Evolutionary conservation across 2,888 invertebrate genomes (phyloP).

Genomic region (Pterostichus niger): DNA sequence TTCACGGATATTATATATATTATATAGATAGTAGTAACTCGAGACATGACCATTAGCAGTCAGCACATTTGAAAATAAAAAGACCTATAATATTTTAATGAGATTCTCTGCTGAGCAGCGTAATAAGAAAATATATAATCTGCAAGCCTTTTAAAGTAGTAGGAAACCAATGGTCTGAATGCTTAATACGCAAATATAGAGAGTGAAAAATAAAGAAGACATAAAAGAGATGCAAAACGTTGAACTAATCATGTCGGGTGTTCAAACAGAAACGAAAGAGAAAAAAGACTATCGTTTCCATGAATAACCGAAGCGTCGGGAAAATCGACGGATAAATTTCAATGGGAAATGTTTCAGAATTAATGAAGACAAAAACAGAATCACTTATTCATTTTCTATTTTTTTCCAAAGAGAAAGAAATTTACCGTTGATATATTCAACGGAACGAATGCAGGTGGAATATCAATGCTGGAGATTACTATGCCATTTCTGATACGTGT

Average conservation of each 20-base stretch:
- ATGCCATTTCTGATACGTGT: constrained; percentile 58
- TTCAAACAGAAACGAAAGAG: constrained; percentile 44
- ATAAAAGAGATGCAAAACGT: constrained; percentile 53
- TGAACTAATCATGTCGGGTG: constrained; percentile 49
- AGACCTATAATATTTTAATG: neutral
- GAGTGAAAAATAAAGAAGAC: constrained; percentile 40
- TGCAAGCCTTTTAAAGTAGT: constrained; percentile 43
- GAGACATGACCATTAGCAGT: neutral
- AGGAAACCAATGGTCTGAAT: constrained; percentile 22
- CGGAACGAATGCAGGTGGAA: constrained; percentile 50
- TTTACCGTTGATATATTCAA: constrained; percentile 48
- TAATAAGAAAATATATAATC: constrained; percentile 27
- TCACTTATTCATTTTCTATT: constrained; percentile 60
- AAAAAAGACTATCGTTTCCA: constrained; percentile 41
- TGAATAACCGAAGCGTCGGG: constrained; percentile 35
- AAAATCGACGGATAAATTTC: constrained; percentile 60
- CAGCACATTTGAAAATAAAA: neutral
- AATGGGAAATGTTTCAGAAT: constrained; percentile 61
- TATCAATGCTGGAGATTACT: constrained; percentile 53
- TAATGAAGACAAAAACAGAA: constrained; percentile 63
- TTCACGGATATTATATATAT: too few relatives aligned
- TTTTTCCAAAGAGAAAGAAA: constrained; percentile 35
- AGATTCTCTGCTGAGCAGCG: neutral
- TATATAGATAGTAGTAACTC: too few relatives aligned
- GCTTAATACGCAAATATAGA: constrained; percentile 38